phyloP scores from a whole-genome alignment of 2,113 vertebrate genomes.

The Pseudonaja textilis region DNA sequence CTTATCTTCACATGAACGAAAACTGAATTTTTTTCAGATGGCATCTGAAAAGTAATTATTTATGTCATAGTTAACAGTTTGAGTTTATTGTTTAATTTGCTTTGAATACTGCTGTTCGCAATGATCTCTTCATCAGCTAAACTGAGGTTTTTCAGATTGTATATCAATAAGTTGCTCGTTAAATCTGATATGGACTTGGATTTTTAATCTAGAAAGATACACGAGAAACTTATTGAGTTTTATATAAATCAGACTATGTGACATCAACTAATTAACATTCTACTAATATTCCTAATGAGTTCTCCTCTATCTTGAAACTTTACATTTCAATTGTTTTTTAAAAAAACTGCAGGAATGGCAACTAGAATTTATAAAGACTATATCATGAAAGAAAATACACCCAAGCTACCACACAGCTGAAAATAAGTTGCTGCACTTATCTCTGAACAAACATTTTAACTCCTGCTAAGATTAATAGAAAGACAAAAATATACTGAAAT shows the following conservation, averaged over 20 bases:
- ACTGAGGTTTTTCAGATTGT: conserved; percentile 27
- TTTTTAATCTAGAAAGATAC: not conserved
- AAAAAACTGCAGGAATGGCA: not conserved
- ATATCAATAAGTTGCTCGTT: conserved; percentile 24
- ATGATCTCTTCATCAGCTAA: conserved; percentile 14
- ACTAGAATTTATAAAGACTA: conserved; percentile 8
- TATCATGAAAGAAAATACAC: conserved; percentile 17
- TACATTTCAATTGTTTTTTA: too few species aligned
- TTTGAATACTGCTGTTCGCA: not conserved
- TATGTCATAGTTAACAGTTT: not conserved
- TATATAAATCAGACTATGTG: not conserved
- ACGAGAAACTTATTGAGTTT: not conserved
- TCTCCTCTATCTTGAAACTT: not conserved
- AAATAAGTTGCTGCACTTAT: conserved; percentile 17
- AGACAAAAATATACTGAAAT: conserved; percentile 36
- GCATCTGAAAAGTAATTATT: not conserved
- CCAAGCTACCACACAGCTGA: not conserved
- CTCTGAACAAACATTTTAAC: conserved; percentile 27
- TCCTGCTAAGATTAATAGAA: conserved; percentile 15
- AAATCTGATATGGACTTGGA: conserved; percentile 7
- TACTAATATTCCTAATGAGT: not conserved
- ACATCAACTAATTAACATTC: not conserved
- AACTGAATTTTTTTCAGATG: not conserved
- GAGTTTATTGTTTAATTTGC: not conserved
- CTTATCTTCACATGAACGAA: not conserved